A percentile compares a stretch with the other conserved stretches of the same genome.
phyloP scores from a whole-genome alignment of 2,888 invertebrate genomes.

The Caenorhabditis sulstoni region DNA sequence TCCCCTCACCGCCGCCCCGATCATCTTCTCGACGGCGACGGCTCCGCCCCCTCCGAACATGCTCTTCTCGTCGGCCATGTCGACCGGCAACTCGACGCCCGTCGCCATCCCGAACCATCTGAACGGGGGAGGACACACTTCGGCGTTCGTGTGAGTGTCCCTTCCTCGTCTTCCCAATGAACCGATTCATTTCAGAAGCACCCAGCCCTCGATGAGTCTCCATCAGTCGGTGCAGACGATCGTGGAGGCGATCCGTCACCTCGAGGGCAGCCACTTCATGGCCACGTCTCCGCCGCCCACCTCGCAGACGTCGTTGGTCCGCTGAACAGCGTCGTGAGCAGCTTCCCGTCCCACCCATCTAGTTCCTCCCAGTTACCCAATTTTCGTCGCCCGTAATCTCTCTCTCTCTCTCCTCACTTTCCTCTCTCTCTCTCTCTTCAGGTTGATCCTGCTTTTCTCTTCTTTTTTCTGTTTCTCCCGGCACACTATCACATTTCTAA shows the following conservation, averaged over 20 bases:
- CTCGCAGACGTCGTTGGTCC: constrained; percentile 68
- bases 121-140: constrained; percentile 32
- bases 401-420: constrained; percentile 10
- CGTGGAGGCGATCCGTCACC: constrained; percentile 96
- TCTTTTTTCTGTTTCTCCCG: constrained; percentile 15
- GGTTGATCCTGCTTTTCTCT: constrained; percentile 51
- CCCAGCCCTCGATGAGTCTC: constrained; percentile 37
- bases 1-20: constrained; percentile 49
- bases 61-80: constrained; percentile 50
- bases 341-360: constrained; percentile 6
- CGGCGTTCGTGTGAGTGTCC: constrained; percentile 54
- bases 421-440: constrained; percentile 41
- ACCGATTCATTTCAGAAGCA: constrained; percentile 41
- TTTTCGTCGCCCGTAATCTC: constrained; percentile 5
- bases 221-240: constrained; percentile 89
- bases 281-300: constrained; percentile 65
- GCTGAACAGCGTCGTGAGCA: constrained; percentile 52
- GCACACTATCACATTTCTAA: constrained; percentile 39
- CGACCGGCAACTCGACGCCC: constrained; percentile 53
- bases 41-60: constrained; percentile 39
- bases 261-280: constrained; percentile 85
- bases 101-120: constrained; percentile 47
- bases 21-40: constrained; percentile 43
- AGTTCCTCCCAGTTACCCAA: constrained; percentile 6
- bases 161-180: background rate